phyloP scores from a whole-genome alignment of 2,888 invertebrate genomes.

The Dolichopus griseipennis region DNA sequence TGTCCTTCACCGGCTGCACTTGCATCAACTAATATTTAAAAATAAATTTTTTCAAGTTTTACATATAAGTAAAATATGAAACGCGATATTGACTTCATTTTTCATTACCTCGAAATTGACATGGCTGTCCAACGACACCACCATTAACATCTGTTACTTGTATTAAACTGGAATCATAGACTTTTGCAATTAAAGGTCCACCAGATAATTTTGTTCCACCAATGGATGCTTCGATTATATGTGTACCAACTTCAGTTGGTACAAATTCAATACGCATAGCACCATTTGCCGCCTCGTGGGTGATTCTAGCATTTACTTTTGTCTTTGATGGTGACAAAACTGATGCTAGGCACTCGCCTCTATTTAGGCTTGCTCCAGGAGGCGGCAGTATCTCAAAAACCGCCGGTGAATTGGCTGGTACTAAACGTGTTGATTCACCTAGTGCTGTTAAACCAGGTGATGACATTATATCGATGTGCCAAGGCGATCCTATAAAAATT shows the following conservation, averaged over 20 bases:
- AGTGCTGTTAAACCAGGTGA: conserved; percentile 66
- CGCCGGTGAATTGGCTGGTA: conserved; percentile 81
- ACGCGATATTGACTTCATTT: background rate
- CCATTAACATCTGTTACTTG: conserved; percentile 90
- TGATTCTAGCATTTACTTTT: conserved; percentile 69
- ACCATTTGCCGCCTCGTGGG: conserved; percentile 72
- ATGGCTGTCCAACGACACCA: conserved; percentile 89
- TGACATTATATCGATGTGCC: conserved; percentile 86
- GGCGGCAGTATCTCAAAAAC: conserved; percentile 65
- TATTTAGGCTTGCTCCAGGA: conserved; percentile 47
- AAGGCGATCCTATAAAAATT: conserved; percentile 72
- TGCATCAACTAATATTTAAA: conserved; percentile 72
- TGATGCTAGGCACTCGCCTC: conserved; percentile 54
- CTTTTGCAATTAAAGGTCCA: conserved; percentile 86
- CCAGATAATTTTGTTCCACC: conserved; percentile 83
- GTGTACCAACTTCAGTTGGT: conserved; percentile 88
- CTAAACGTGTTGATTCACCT: conserved; percentile 80
- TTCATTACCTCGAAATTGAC: conserved; percentile 67
- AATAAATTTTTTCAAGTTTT: conserved; percentile 32
- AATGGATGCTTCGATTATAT: conserved; percentile 83
- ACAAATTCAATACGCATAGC: conserved; percentile 87
- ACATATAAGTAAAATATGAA: conserved; percentile 13
- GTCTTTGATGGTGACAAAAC: conserved; percentile 77
- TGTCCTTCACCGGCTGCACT: conserved; percentile 98
- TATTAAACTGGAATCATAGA: conserved; percentile 88